Evolutionary conservation across 2,797 vertebrate species (phyloP).

Genomic region (Epinephelus awoara): DNA sequence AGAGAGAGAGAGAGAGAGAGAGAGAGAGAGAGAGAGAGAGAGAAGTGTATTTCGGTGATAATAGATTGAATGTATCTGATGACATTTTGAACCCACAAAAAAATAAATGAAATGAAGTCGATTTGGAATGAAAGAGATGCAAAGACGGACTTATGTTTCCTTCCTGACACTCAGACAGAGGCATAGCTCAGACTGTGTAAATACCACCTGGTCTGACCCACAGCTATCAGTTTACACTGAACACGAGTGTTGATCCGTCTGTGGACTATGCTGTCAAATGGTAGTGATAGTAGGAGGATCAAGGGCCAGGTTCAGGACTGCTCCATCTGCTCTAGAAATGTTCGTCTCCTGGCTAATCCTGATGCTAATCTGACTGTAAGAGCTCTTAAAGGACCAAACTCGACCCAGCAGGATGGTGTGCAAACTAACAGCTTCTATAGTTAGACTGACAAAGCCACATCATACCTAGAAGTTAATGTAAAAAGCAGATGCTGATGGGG

Average conservation of each 20-base stretch:
- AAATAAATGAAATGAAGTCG: not conserved
- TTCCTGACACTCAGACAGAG: not conserved
- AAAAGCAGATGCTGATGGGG: not conserved
- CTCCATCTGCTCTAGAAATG: slow-evolving; percentile 63
- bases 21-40: no score
- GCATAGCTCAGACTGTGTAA: not conserved
- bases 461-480: not conserved
- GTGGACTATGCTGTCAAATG: slow-evolving; percentile 1
- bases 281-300: slow-evolving; percentile 21
- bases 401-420: not conserved
- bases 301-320: slow-evolving; percentile 9
- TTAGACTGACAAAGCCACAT: not conserved
- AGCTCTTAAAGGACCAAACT: not conserved
- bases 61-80: not conserved
- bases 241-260: slow-evolving; percentile 18
- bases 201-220: not conserved
- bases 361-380: slow-evolving; percentile 55
- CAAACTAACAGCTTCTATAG: not conserved
- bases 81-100: no score
- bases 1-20: no score
- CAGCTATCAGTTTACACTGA: not conserved
- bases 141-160: not conserved
- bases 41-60: not conserved
- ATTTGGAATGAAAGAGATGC: not conserved
- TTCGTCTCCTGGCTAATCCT: slow-evolving; percentile 57